Evolutionary conservation across 53 echinoderm and acorn worm genomes (phyloP).

Genomic region (Mesocentrotus franciscanus): DNA sequence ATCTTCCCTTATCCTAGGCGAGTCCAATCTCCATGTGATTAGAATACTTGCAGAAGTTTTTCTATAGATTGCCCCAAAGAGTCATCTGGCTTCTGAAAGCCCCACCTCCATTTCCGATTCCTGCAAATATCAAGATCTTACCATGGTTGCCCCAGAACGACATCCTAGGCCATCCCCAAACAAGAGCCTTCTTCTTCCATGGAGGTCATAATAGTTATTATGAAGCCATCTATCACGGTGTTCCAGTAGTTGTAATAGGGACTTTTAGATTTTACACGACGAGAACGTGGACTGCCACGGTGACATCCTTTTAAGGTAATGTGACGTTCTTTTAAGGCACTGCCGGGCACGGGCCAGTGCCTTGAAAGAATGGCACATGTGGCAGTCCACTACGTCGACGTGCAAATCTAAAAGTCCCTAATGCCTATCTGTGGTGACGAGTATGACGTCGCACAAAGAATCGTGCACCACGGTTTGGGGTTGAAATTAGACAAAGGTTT

Average conservation of each 20-base stretch:
- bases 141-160: constrained; percentile 81
- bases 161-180: constrained; percentile 76
- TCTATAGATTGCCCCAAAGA: constrained; percentile 74
- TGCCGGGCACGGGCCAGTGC: too few relatives aligned
- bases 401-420: too few relatives aligned
- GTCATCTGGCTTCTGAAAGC: constrained; percentile 74
- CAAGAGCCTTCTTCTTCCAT: constrained; percentile 73
- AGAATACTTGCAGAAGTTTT: constrained; percentile 45
- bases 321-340: too few relatives aligned
- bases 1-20: constrained; percentile 50
- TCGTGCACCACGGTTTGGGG: constrained; percentile 63
- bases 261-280: too few relatives aligned
- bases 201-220: constrained; percentile 72
- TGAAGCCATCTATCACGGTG: constrained; percentile 81
- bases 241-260: constrained; percentile 71
- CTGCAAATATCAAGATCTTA: constrained; percentile 70
- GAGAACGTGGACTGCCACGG: too few relatives aligned
- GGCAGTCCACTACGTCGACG: too few relatives aligned
- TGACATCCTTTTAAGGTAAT: too few relatives aligned
- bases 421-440: constrained; percentile 76
- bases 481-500: constrained; percentile 66
- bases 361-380: too few relatives aligned
- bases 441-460: constrained; percentile 52
- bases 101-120: constrained; percentile 59
- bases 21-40: neutral